These are phyloP conservation scores for Platichthys stellatus DNA, from an alignment of 2,113 vertebrate genomes.

Conservation along the genomic window DNA sequence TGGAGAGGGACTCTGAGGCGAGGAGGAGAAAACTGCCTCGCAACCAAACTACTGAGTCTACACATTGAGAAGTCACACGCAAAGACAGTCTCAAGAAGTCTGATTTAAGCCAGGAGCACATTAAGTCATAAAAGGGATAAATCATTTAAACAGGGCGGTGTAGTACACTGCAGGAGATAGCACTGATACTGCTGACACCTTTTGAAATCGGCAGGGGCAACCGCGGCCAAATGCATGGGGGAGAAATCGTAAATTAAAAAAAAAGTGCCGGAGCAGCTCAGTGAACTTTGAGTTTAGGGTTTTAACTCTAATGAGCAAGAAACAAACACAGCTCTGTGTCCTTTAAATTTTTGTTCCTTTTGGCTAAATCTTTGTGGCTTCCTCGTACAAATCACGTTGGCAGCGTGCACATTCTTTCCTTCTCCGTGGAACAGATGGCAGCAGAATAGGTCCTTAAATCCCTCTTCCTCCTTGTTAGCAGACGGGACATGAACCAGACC, in stretches of 20 bases:
- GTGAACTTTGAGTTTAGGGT: conserved; percentile 8
- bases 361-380: background rate
- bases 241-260: background rate
- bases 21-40: no score
- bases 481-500: no score
- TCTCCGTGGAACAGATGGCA: no score
- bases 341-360: conserved; percentile 1
- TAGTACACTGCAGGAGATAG: background rate
- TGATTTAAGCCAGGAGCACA: background rate
- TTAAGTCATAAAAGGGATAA: background rate
- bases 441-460: no score
- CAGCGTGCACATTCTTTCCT: no score
- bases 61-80: background rate
- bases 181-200: background rate
- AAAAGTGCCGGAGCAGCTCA: background rate
- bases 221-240: background rate
- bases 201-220: background rate
- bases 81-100: background rate
- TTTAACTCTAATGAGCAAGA: conserved; percentile 33
- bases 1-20: no score
- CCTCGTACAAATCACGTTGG: background rate
- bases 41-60: background rate
- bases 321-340: conserved; percentile 15
- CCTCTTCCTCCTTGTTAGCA: no score
- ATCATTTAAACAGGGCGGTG: background rate